Evolutionary conservation across 2,113 vertebrate genomes (phyloP).

Genomic region (Zootoca vivipara): DNA sequence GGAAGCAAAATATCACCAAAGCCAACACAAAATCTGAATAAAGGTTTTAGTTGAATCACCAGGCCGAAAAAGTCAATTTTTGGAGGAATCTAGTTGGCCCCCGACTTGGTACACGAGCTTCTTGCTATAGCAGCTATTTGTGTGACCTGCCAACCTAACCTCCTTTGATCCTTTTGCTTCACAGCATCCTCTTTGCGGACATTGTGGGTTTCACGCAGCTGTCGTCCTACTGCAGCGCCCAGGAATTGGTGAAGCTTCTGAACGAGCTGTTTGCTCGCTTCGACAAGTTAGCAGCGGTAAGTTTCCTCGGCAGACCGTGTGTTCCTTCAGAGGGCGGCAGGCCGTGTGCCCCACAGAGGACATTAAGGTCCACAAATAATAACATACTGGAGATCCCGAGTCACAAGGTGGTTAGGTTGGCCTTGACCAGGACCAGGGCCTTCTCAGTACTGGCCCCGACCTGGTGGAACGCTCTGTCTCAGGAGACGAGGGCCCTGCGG

Average conservation of each 20-base stretch:
- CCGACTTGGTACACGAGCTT: not conserved
- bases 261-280: conserved; percentile 95
- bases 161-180: not conserved
- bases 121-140: not conserved
- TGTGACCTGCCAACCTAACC: not conserved
- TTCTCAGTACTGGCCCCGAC: too few relatives aligned
- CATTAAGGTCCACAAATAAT: too few relatives aligned
- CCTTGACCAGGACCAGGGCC: too few relatives aligned
- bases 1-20: not conserved
- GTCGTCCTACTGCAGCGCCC: conserved; percentile 90
- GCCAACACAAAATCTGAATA: not conserved
- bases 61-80: not conserved
- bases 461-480: too few relatives aligned
- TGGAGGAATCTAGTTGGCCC: not conserved
- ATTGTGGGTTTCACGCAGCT: conserved; percentile 97
- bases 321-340: not conserved
- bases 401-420: too few relatives aligned
- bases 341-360: too few relatives aligned
- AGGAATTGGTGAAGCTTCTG: conserved; percentile 94
- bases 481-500: too few relatives aligned
- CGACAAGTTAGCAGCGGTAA: conserved; percentile 91
- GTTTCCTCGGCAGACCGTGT: conserved; percentile 36
- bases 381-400: too few relatives aligned
- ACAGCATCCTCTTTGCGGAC: conserved; percentile 95
- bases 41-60: not conserved